Conservation (phyloP, 2,888 invertebrate genomes). For the Chrysodeixis includens region DNA sequence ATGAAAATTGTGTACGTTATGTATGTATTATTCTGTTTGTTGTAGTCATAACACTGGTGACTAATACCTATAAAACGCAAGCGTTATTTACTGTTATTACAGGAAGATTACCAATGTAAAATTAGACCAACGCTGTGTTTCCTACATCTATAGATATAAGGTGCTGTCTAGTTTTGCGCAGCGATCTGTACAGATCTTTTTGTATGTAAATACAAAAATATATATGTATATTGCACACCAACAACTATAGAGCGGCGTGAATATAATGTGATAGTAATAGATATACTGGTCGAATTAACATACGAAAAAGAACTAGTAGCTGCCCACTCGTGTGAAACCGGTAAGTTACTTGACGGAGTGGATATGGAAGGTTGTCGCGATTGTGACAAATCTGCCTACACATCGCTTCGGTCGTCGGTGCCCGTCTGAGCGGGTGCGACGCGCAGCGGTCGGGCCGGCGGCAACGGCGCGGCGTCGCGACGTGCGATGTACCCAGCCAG, state of each 20-base stretch:
- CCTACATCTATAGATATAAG: neutral
- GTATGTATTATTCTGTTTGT: neutral
- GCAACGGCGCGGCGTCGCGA: constrained; percentile 26
- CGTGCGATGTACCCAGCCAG: constrained; percentile 8
- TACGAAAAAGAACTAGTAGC: constrained; percentile 80
- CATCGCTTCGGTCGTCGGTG: constrained; percentile 51
- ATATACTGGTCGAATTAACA: constrained; percentile 75
- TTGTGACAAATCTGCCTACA: constrained; percentile 85
- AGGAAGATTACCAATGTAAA: constrained; percentile 47
- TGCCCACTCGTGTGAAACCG: constrained; percentile 85
- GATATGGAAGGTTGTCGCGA: constrained; percentile 87
- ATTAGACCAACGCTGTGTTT: constrained; percentile 35
- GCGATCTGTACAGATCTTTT: neutral
- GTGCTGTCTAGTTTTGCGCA: constrained; percentile 12
- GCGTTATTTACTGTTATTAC: constrained; percentile 44
- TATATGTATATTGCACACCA: constrained; percentile 34
- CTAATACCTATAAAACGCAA: constrained; percentile 24
- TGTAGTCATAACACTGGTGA: constrained; percentile 21
- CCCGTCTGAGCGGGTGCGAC: constrained; percentile 26
- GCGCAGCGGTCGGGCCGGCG: too few species aligned
- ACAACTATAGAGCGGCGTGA: constrained; percentile 55
- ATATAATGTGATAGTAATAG: constrained; percentile 71
- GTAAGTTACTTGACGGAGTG: constrained; percentile 82
- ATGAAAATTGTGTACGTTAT: neutral
- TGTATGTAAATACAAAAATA: constrained; percentile 16